Evolutionary conservation across 2,888 invertebrate species (phyloP).

Genomic region (Dynastes maya): DNA sequence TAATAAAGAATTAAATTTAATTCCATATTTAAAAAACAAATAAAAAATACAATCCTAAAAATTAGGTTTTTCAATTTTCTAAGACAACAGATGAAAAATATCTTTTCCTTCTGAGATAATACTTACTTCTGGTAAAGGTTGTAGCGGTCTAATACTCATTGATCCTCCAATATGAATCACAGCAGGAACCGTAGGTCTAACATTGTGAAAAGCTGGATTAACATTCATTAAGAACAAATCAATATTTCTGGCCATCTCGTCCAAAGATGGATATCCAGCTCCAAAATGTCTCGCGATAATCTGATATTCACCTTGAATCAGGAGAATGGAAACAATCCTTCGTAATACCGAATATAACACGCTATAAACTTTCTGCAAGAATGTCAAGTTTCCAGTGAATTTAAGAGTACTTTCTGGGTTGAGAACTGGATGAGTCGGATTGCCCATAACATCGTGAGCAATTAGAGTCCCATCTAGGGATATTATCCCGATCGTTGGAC

Average conservation of each 20-base stretch:
- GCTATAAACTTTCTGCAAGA: constrained; percentile 65
- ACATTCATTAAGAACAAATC: constrained; percentile 64
- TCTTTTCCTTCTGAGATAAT: too few species aligned
- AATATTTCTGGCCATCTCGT: constrained; percentile 63
- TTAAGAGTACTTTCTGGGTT: constrained; percentile 64
- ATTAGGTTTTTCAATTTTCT: too few species aligned
- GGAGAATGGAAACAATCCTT: constrained; percentile 58
- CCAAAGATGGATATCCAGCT: constrained; percentile 63
- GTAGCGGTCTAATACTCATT: constrained; percentile 61
- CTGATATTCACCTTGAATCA: constrained; percentile 60
- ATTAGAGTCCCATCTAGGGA: constrained; percentile 62
- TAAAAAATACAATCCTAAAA: too few species aligned
- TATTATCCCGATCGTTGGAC: constrained; percentile 65
- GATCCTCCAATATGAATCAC: constrained; percentile 61
- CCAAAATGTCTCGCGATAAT: constrained; percentile 64
- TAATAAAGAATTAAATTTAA: too few species aligned
- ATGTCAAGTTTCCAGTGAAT: constrained; percentile 66
- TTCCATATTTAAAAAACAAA: too few species aligned
- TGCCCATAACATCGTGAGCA: constrained; percentile 63
- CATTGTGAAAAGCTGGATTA: constrained; percentile 63
- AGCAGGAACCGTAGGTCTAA: constrained; percentile 63
- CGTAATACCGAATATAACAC: constrained; percentile 60
- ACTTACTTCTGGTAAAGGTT: constrained; percentile 63
- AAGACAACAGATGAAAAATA: too few species aligned
- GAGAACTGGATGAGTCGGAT: constrained; percentile 64